phyloP scores from a whole-genome alignment of 2,888 invertebrate species.

The Phyto melanocephala region DNA sequence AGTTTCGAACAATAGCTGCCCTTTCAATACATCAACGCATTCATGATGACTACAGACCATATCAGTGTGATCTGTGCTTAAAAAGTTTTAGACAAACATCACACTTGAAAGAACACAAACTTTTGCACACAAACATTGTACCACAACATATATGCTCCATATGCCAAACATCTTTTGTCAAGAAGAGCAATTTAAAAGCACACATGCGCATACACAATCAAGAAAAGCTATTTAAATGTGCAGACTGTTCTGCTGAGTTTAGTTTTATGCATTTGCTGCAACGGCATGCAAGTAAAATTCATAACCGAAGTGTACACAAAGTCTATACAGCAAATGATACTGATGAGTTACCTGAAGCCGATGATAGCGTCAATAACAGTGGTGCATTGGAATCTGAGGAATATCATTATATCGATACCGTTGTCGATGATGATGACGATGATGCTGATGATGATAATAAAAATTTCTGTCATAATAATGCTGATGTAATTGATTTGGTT shows the following conservation, averaged over 20 bases:
- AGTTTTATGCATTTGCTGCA: slow-evolving; percentile 60
- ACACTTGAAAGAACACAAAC: slow-evolving; percentile 67
- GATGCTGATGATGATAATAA: background rate
- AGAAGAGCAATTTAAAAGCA: slow-evolving; percentile 64
- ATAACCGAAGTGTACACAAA: slow-evolving; percentile 26
- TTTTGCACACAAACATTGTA: slow-evolving; percentile 65
- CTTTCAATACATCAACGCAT: slow-evolving; percentile 66
- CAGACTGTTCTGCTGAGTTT: slow-evolving; percentile 66
- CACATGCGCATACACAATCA: slow-evolving; percentile 66
- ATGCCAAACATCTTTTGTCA: slow-evolving; percentile 66
- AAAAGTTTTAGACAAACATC: slow-evolving; percentile 66
- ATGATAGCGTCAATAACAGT: background rate
- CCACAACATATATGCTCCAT: slow-evolving; percentile 63
- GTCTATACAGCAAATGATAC: background rate
- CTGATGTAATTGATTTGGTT: background rate
- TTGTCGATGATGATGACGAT: slow-evolving; percentile 9
- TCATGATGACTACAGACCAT: slow-evolving; percentile 67
- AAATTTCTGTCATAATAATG: background rate
- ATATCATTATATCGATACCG: slow-evolving; percentile 14
- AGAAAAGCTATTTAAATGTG: slow-evolving; percentile 66
- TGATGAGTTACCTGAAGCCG: background rate
- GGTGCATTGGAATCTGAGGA: background rate
- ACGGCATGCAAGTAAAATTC: slow-evolving; percentile 59
- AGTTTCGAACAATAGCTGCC: slow-evolving; percentile 67
- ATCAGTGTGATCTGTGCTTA: slow-evolving; percentile 67